Evolutionary conservation across 2,888 invertebrate genomes (phyloP), one percentile per base, ranked within the genome.

Genomic region (Uropetala carovei): DNA sequence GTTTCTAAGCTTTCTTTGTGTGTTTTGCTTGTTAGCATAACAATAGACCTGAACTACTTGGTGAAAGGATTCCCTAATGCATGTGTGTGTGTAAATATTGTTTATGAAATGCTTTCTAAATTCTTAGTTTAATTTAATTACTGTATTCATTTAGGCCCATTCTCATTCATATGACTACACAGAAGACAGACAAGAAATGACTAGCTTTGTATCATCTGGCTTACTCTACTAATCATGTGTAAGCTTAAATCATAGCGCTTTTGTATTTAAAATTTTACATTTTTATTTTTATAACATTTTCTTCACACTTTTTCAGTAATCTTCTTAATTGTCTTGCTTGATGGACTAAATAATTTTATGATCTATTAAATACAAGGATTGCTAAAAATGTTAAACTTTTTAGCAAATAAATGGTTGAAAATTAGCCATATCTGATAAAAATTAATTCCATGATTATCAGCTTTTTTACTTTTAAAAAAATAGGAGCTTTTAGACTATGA

Each of bases 201-300:
- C 64, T 89, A n/a, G 64, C 64, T 89, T 89, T 30, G 14, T 16
- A 68, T 89, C 89, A 89, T 89, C 43, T 68, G 11, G 89, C 89
- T 89, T 89, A 64, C 18, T 89, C 22, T n/a, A 60, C 64, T 68
- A 89, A 89, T 64, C 18, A 18, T 27, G 14, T 22, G 14, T 27
- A 10, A 27, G 14, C 11, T 27, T 7, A 27, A 75, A 22, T 75
- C 22, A 75, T 22, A 68, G 11, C 22, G 27, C 22, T 18, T 75
- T 75, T 75, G 27, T 5, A 18, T 27, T 13, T 11, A 27, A 4
- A 75, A 27, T 27, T 75, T 75, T 11, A 11, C 43, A 43, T 43
- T 43, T 43, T 43, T 43, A 43, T 43, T 43, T 43, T 43, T 43
- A 43, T 43, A 43, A 43, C 43, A 43, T 43, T 43, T 43, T 43